Percentiles rank a stretch among this genome's conserved stretches.
Conservation (phyloP, 2,888 invertebrate genomes). For the Spialia ferax region DNA sequence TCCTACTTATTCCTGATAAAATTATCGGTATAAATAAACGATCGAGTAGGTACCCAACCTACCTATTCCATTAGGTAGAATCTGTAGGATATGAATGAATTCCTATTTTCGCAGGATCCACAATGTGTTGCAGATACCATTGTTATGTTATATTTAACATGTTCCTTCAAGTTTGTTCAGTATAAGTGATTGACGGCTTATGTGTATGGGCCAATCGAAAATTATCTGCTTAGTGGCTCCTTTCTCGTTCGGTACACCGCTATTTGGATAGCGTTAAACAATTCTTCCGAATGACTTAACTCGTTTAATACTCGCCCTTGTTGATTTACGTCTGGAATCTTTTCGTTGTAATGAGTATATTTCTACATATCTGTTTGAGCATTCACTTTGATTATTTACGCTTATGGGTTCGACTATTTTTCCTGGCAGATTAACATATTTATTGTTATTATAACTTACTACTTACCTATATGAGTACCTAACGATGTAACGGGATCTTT, state of each 20-base stretch:
- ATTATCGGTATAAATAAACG: too few relatives aligned
- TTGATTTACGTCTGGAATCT: constrained; percentile 65
- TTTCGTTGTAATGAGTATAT: constrained; percentile 54
- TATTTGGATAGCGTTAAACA: constrained; percentile 85
- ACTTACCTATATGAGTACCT: too few relatives aligned
- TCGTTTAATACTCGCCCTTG: constrained; percentile 72
- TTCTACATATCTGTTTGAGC: constrained; percentile 68
- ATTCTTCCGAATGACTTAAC: constrained; percentile 81
- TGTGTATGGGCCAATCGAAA: constrained; percentile 70
- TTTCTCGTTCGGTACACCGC: constrained; percentile 71
- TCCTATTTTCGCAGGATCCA: background rate
- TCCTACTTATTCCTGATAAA: too few relatives aligned
- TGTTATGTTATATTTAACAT: constrained; percentile 41
- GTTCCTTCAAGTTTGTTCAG: constrained; percentile 26
- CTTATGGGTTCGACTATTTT: constrained; percentile 60
- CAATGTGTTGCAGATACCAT: constrained; percentile 44
- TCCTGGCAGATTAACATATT: constrained; percentile 41
- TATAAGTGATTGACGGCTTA: constrained; percentile 76
- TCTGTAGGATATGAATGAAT: background rate
- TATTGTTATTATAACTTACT: too few relatives aligned
- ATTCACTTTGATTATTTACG: constrained; percentile 79
- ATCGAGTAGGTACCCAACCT: too few relatives aligned
- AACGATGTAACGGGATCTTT: too few relatives aligned
- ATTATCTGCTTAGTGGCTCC: constrained; percentile 84
- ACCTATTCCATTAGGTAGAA: background rate